Evolutionary conservation across 2,113 vertebrate genomes (phyloP), one percentile per base, ranked within the genome.

Genomic region (Lethenteron camtschaticum): DNA sequence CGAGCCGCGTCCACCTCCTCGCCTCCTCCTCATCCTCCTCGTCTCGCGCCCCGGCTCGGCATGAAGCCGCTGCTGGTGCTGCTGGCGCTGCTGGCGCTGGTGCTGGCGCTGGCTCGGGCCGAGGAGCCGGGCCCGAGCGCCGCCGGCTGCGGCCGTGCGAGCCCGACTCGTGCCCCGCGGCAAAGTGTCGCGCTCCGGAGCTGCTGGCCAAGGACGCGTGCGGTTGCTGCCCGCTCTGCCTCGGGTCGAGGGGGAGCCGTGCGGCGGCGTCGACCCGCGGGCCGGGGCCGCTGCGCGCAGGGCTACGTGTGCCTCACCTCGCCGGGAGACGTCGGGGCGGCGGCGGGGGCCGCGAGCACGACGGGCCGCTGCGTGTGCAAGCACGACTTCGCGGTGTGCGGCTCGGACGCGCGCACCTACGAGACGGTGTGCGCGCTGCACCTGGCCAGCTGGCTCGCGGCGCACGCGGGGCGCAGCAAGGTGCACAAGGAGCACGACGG

Each of bases 341-440:
- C 63, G 10, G 14, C 60, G 60, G 20, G 8, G 2, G 9, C 57
- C 74, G 57, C 57, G 58, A 6, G 73, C 72, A 57, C 24, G 59
- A 24, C 78, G 3, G 81, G 81, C 14, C 73, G 75, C 8, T 82
- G 81, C 68, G 73, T 81, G 71, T 82, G 81, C 71, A 77, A 79
- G 71, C 78, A 78, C 72, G 79, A 80, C 72, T 81, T 79, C 57
- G 16, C 76, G 1, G 79, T 82, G 68, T 82, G 81, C n/a, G 81
- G 80, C 16, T 82, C 80, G 41, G 80, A 82, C 74, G 78, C 78
- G 69, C 76, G 73, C 70, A 78, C 80, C 55, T 80, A 82, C 72
- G 57, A 75, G 70, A 82, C 77, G 70, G 60, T 79, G n/a, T 82
- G 81, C 70, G 79, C 78, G 55, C 77, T 82, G 24, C 80, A 73